phyloP scores from a whole-genome alignment of 1,140 invertebrate species.

The Bombyx mori region DNA sequence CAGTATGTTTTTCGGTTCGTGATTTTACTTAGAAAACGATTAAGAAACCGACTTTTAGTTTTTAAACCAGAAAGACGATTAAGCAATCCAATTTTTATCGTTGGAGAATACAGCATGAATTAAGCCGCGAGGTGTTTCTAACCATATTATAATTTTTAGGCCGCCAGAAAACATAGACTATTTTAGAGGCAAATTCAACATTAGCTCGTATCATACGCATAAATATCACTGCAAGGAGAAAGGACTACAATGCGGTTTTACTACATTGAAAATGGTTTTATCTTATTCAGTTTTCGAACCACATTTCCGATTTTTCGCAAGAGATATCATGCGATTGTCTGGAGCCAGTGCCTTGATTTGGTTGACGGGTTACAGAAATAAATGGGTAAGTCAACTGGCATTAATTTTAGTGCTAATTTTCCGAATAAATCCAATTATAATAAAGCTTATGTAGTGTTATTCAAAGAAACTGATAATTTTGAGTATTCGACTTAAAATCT shows the following conservation, averaged over 20 bases:
- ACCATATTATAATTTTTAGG: constrained; percentile 19
- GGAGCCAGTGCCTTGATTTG: constrained; percentile 38
- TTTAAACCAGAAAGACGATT: no score
- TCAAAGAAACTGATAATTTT: no score
- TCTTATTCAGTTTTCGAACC: constrained; percentile 44
- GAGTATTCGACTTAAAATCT: no score
- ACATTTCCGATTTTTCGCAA: constrained; percentile 46
- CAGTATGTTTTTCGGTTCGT: no score
- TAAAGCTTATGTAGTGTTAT: no score
- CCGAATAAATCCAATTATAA: no score
- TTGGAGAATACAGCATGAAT: no score
- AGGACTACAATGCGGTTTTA: constrained; percentile 25
- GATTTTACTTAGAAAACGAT: no score
- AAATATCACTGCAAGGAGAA: constrained; percentile 32
- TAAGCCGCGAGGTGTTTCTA: no score
- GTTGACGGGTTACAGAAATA: constrained; percentile 54
- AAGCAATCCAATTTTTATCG: no score
- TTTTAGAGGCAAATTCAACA: constrained; percentile 36
- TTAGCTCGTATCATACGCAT: constrained; percentile 34
- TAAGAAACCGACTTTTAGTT: no score
- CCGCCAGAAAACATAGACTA: constrained; percentile 39
- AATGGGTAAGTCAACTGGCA: constrained; percentile 32
- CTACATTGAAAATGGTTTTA: constrained; percentile 32
- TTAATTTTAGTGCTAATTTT: not conserved
- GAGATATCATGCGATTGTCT: constrained; percentile 51